A percentile compares a stretch with the other conserved stretches of the same genome.
Evolutionary conservation across 2,113 vertebrate genomes (phyloP).

Genomic region (Spizaetus ornatus): DNA sequence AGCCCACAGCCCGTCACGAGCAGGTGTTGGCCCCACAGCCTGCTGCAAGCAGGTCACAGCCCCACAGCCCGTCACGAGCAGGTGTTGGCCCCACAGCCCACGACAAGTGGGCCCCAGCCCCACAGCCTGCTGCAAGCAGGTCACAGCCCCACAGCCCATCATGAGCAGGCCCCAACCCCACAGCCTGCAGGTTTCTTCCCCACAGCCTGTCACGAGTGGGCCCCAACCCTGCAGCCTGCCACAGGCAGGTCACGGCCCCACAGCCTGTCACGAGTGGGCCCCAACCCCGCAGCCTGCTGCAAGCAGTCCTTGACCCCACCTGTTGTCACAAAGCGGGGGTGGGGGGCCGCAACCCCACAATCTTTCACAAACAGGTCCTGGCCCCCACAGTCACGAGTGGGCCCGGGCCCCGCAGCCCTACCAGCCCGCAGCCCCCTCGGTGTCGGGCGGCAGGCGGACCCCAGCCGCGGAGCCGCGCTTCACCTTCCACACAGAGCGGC

Average conservation of each 20-base stretch:
- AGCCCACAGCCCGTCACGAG: not conserved
- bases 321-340: not conserved
- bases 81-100: not conserved
- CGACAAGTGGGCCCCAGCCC: no score
- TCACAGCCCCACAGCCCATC: no score
- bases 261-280: not conserved
- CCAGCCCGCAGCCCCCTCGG: no score
- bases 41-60: no score
- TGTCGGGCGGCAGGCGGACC: rapidly evolving
- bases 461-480: rapidly evolving
- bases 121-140: no score
- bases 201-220: not conserved
- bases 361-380: rapidly evolving
- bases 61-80: not conserved
- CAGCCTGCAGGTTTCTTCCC: no score
- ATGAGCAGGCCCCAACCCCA: no score
- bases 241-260: no score
- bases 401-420: no score
- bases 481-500: rapidly evolving
- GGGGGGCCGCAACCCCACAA: no score
- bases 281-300: rapidly evolving
- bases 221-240: rapidly evolving
- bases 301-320: not conserved
- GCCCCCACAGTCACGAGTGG: not conserved
- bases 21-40: no score